Base-by-base conservation (phyloP, 2,113 vertebrate species). In the Oncorhynchus kisutch region DNA sequence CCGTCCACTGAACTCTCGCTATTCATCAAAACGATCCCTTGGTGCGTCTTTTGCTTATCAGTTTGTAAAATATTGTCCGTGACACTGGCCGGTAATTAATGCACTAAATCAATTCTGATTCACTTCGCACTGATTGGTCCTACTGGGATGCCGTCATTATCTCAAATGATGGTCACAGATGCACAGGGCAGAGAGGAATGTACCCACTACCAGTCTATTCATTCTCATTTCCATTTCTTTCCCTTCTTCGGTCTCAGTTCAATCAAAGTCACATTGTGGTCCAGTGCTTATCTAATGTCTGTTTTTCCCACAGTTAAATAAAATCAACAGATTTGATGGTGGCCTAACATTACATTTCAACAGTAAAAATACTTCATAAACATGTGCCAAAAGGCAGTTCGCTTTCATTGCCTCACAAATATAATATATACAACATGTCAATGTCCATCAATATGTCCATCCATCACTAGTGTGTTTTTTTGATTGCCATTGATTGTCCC, bases 11-110 rank as follows among this genome's bases (percentile, higher is more conserved):
- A 49, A 45, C 68, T 45, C 68, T 22, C 20, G n/a, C 68, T 24
- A 70, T 70, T 70, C 68, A 70, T 70, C 68, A 70, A 22, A 49
- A n/a, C 12, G 4, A 70, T 70, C 68, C 39, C 68, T 24, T 20
- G 13, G 80, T 22, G 73, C 78, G 78, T 86, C 85, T 90, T 34
- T 89, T 27, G 87, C 89, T 91, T 89, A 89, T 92, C 92, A 92
- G 87, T 89, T 90, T 91, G 87, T 90, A 90, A 90, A 91, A 90
- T 91, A 92, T 92, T 91, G 89, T 88, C 88, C 86, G 65, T 90
- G 89, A 89, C 90, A 92, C 82, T 51, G 59, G 81, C 78, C 83
- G 12, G 72, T 90, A 91, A 91, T 92, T 89, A 92, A 91, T 88
- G 86, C 81, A 89, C 84, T 91, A 90, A 92, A 92, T 92, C 92